These are phyloP conservation scores for Chrysopilus asiliformis DNA, from an alignment of 2,888 invertebrate genomes.

Conservation along the genomic window DNA sequence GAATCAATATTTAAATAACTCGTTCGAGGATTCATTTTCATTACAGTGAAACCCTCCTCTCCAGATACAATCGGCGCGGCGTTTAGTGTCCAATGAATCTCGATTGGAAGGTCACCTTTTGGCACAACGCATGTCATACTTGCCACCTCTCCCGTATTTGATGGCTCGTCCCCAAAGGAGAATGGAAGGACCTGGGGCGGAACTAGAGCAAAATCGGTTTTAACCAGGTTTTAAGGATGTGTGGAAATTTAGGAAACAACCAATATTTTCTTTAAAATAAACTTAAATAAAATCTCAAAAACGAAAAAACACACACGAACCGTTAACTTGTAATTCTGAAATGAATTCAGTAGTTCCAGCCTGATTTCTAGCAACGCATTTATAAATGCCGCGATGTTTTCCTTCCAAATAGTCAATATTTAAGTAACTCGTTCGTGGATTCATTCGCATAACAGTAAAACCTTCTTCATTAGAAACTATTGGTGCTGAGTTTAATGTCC, in stretches of 20 bases:
- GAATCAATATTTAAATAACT: conserved; percentile 43
- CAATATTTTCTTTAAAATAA: conserved; percentile 34
- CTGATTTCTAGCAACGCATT: conserved; percentile 58
- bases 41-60: conserved; percentile 34
- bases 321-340: conserved; percentile 45
- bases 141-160: conserved; percentile 54
- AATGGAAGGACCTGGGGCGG: too few relatives aligned
- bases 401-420: conserved; percentile 50
- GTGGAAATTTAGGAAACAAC: conserved; percentile 38
- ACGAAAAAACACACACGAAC: too few relatives aligned
- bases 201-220: too few relatives aligned
- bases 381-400: conserved; percentile 59
- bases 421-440: conserved; percentile 36
- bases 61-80: conserved; percentile 38
- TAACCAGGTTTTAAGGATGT: too few relatives aligned
- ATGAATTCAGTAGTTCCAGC: conserved; percentile 56
- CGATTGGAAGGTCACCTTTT: conserved; percentile 67
- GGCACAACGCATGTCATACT: conserved; percentile 57
- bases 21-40: conserved; percentile 30
- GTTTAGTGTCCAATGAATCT: conserved; percentile 61
- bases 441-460: conserved; percentile 30
- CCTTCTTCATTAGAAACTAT: conserved; percentile 37
- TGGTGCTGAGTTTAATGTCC: conserved; percentile 50
- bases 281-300: background rate
- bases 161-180: conserved; percentile 54